Base-by-base conservation (phyloP, 2,888 invertebrate genomes). In the Eudasyphora cyanicolor region DNA sequence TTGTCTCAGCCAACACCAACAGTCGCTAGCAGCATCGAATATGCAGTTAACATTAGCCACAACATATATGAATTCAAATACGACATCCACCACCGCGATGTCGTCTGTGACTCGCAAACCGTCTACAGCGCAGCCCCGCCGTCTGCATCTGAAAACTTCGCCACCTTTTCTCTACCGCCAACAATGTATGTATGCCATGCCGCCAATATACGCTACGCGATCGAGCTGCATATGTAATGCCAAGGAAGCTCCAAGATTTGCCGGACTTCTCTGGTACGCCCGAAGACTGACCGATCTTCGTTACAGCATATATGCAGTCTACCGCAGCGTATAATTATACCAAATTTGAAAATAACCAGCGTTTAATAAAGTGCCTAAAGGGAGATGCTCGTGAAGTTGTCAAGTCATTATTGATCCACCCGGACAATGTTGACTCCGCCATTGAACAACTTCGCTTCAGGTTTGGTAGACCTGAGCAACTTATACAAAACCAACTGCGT, bases 211-310 rank as follows among this genome's bases (percentile, higher is more conserved):
- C 14, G 17, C 6, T 29, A 24, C 35, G 5, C 10, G 35, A 76
- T 51, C 38, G 10, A 19, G 42, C 21, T 17, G 54, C 45, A 1
- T 7, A 29, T 19, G 54, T 3, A 60, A 32, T 45, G 3, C 76
- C 60, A 24, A 49, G 78, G 10, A 85, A 82, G 57, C 19, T 85
- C 7, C 67, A 75, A 14, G 77, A 85, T 35, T 64, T 85, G 45
- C 84, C 84, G 3, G 73, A 74, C 5, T 84, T 84, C 45, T 27
- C 19, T 38, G 84, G 79, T 12, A 21, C 51, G 32, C 79, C 79
- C 0, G 84, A 84, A 74, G 84, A 84, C 14, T 84, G 84, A 79
- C 82, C 79, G 42, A 67, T 79, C 3, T 84, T 84, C 49, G 70
- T 10, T 21, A 81, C 76, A 7, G 78, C 82, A 0, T 84, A 32